Conservation (phyloP, 1,140 invertebrate species). For the Drosophila simulans region DNA sequence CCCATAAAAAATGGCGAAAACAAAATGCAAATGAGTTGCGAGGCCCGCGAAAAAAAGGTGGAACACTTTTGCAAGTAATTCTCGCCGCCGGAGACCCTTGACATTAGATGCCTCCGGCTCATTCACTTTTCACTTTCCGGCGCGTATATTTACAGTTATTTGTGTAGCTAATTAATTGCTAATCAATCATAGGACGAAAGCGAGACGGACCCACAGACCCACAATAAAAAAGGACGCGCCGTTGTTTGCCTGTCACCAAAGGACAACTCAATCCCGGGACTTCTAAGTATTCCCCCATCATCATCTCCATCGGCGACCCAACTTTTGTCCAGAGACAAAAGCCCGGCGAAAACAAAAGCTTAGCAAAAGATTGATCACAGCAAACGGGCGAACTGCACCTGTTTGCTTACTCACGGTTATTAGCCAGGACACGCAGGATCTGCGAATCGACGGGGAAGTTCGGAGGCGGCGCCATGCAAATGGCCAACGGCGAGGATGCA, state of each 20-base stretch:
- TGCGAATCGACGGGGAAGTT: not conserved
- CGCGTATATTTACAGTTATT: slow-evolving; percentile 82
- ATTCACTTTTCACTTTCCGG: slow-evolving; percentile 7
- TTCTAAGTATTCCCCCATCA: slow-evolving; percentile 61
- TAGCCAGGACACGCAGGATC: slow-evolving; percentile 59
- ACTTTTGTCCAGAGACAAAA: slow-evolving; percentile 70
- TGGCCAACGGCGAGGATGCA: slow-evolving; percentile 35
- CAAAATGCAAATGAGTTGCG: slow-evolving; percentile 73
- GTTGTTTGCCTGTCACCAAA: slow-evolving; percentile 59
- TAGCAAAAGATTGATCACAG: slow-evolving; percentile 80
- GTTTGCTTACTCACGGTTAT: slow-evolving; percentile 81
- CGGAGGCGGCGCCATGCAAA: slow-evolving; percentile 52
- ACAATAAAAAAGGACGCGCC: slow-evolving; percentile 64
- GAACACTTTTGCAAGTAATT: slow-evolving; percentile 70
- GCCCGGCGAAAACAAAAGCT: slow-evolving; percentile 80
- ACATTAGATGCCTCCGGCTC: slow-evolving; percentile 38
- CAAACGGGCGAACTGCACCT: slow-evolving; percentile 59
- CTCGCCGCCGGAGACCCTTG: slow-evolving; percentile 43
- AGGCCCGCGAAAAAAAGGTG: slow-evolving; percentile 56
- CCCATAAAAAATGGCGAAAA: slow-evolving; percentile 66
- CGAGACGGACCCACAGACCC: slow-evolving; percentile 29
- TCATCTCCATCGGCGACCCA: not conserved
- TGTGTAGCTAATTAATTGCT: slow-evolving; percentile 83
- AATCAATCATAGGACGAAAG: slow-evolving; percentile 76
- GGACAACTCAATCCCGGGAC: slow-evolving; percentile 72